Percentiles rank a stretch among this genome's conserved stretches.
phyloP scores from a whole-genome alignment of 2,113 vertebrate genomes.

The Dendropsophus ebraccatus region DNA sequence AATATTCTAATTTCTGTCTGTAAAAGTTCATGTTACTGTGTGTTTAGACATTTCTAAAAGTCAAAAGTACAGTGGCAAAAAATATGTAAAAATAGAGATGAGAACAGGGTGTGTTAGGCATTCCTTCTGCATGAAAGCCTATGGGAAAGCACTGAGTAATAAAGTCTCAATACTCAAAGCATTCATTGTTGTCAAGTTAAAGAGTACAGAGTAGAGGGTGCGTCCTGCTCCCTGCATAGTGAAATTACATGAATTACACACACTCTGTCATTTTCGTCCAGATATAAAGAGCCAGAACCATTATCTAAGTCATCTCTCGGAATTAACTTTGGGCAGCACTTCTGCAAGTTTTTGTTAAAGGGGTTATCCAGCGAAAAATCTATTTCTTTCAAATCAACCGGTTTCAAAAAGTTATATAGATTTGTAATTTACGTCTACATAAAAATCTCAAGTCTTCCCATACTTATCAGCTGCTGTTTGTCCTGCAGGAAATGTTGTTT shows the following conservation, averaged over 20 bases:
- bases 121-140: constrained; percentile 56
- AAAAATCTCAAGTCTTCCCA: too few relatives aligned
- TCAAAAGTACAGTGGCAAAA: constrained; percentile 44
- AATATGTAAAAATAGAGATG: constrained; percentile 49
- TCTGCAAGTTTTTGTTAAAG: neutral
- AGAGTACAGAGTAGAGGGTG: constrained; percentile 33
- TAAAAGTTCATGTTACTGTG: too few relatives aligned
- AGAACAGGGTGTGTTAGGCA: constrained; percentile 52
- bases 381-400: too few relatives aligned
- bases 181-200: constrained; percentile 49
- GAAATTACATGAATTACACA: constrained; percentile 39
- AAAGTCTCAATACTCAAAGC: constrained; percentile 48
- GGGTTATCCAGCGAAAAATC: too few relatives aligned
- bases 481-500: too few relatives aligned
- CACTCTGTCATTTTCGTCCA: constrained; percentile 37
- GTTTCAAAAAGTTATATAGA: too few relatives aligned
- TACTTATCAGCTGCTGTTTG: too few relatives aligned
- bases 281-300: constrained; percentile 8
- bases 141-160: constrained; percentile 56
- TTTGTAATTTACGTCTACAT: too few relatives aligned
- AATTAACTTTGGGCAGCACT: constrained; percentile 23
- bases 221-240: constrained; percentile 3
- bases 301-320: neutral
- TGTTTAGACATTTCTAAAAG: constrained; percentile 25
- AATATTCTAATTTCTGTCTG: neutral